These are phyloP conservation scores for Paralvinella palmiformis DNA, from an alignment of 1,140 invertebrate species.

Conservation along the genomic window DNA sequence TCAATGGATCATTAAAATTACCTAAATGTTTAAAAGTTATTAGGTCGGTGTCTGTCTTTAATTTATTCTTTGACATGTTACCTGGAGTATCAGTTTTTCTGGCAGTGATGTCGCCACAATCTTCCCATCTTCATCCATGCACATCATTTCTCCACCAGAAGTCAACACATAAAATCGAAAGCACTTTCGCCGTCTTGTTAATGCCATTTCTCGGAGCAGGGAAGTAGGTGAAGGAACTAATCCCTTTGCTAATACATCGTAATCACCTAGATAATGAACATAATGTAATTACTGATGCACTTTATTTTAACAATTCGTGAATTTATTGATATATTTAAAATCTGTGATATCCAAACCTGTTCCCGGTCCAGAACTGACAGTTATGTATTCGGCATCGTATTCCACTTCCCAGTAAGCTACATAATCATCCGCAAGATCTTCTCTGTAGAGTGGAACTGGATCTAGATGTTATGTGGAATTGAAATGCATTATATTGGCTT, in stretches of 20 bases:
- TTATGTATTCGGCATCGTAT: not conserved
- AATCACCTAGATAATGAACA: not conserved
- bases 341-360: not conserved
- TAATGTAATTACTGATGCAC: no score
- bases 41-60: no score
- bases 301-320: no score
- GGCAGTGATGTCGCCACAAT: conserved; percentile 4
- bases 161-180: conserved; percentile 15
- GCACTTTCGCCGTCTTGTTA: conserved; percentile 8
- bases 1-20: no score
- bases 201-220: not conserved
- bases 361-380: not conserved
- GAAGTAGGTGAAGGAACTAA: not conserved
- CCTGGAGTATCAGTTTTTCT: not conserved
- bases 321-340: no score
- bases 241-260: not conserved
- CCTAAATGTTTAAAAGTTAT: no score
- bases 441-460: not conserved
- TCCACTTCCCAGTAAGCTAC: not conserved
- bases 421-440: not conserved
- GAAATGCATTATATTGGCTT: no score
- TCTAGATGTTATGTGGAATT: no score
- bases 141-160: conserved; percentile 19
- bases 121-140: conserved; percentile 5
- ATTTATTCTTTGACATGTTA: no score